A percentile compares a stretch with the other conserved stretches of the same genome.
These are phyloP conservation scores for Caenorhabditis brenneri DNA, from an alignment of 1,140 invertebrate genomes.

Conservation along the genomic window DNA sequence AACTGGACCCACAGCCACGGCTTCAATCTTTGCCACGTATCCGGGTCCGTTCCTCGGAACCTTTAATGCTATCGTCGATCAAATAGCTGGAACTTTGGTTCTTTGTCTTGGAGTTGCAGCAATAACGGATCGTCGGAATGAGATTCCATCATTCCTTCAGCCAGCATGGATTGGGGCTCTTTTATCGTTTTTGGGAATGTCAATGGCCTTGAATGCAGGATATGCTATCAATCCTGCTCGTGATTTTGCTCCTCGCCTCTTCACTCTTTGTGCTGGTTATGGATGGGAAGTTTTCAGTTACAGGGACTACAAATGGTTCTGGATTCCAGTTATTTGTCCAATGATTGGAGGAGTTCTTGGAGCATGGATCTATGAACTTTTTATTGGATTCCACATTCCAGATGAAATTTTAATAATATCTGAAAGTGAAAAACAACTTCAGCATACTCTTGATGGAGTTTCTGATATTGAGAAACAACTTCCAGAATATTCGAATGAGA, in stretches of 20 bases:
- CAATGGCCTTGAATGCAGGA: constrained; percentile 66
- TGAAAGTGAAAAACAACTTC: not conserved
- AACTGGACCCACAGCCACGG: constrained; percentile 71
- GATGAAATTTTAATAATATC: constrained; percentile 31
- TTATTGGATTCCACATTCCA: constrained; percentile 76
- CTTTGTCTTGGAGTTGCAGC: constrained; percentile 74
- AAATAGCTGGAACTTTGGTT: constrained; percentile 75
- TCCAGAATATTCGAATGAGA: not conserved
- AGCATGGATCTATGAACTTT: constrained; percentile 73
- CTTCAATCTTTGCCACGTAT: constrained; percentile 76
- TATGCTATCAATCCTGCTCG: constrained; percentile 77
- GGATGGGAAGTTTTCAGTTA: constrained; percentile 74
- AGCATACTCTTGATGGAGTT: not conserved
- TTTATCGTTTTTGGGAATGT: constrained; percentile 45
- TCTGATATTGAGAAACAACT: not conserved
- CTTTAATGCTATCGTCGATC: constrained; percentile 72
- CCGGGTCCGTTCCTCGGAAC: constrained; percentile 73
- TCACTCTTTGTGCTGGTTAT: constrained; percentile 72
- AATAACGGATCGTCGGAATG: constrained; percentile 74
- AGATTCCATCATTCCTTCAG: constrained; percentile 72
- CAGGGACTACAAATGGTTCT: constrained; percentile 73
- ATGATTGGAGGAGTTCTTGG: constrained; percentile 74
- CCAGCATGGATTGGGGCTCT: constrained; percentile 73
- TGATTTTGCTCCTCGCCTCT: constrained; percentile 75
- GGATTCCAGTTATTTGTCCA: constrained; percentile 75